Base-by-base conservation (phyloP, 2,888 invertebrate genomes). In the Ormyrus rosae region DNA sequence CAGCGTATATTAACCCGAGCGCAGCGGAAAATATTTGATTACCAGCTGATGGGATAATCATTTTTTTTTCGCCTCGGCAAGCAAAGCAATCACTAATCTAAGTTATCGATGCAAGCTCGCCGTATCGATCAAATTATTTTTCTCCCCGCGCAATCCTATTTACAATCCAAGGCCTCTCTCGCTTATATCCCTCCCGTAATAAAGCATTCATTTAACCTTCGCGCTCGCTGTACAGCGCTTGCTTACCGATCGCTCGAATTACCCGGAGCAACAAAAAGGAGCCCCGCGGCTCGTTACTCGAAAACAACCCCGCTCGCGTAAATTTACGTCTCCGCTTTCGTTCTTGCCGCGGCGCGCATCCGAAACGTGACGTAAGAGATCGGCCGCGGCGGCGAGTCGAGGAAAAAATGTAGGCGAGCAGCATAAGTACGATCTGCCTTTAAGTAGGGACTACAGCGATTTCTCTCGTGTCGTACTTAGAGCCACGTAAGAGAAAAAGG, bases 111-210 rank as follows among this genome's bases (percentile, higher is more conserved):
- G 73, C 78, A 68, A 63, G 60, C 72, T 67, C 67, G 11, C 10
- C 58, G 68, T 78, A 78, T 73, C 70, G 75, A 75, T 80, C 72
- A 80, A 80, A 64, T 76, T 61, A 67, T 68, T 63, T 61, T 58
- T 76, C 58, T 65, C 55, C 55, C 56, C 60, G 8, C 60, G 48
- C 67, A 68, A 71, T 60, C 60, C 60, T 60, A 74, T 71, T 78
- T 73, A 73, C 78, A 68, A 78, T 78, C 78, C 68, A 60, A 64
- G 64, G 53, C 64, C 67, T 34, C 67, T 34, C 34, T 67, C 72
- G 19, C 50, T 60, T 45, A 51, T 45, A 51, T 48, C 58, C 64
- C 3, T 48, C 45, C 6, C 13, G 73, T 69, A 72, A 72, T 51
- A 50, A 61, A 76, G 51, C 72, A 71, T 64, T 63, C 61, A 48